A percentile compares a stretch with the other conserved stretches of the same genome.
phyloP scores from a whole-genome alignment of 2,888 invertebrate genomes.

The Meiosimyza platycephala region DNA sequence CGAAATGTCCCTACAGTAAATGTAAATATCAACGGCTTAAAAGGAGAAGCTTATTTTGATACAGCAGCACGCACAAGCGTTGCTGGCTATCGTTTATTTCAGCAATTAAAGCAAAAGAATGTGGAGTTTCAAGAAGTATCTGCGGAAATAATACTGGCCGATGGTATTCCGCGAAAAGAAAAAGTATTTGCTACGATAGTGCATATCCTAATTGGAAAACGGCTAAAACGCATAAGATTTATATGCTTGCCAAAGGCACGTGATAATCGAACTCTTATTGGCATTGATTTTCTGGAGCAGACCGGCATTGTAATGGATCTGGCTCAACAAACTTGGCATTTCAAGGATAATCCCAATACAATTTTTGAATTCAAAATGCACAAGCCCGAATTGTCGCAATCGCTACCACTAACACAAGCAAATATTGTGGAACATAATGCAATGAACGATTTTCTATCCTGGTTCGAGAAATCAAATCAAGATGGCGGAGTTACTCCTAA shows the following conservation, averaged over 20 bases:
- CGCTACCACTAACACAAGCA: background rate
- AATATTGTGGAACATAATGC: too few species aligned
- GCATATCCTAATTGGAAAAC: constrained; percentile 32
- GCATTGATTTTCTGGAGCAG: constrained; percentile 37
- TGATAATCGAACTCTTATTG: constrained; percentile 31
- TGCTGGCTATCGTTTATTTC: too few species aligned
- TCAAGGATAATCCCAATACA: constrained; percentile 41
- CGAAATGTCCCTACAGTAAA: constrained; percentile 35
- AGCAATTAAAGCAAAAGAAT: too few species aligned
- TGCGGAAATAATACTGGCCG: constrained; percentile 42
- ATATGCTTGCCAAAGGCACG: constrained; percentile 34
- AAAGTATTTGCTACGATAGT: constrained; percentile 35
- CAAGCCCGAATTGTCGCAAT: background rate
- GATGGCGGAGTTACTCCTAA: too few species aligned
- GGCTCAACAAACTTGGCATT: constrained; percentile 34
- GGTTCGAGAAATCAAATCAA: too few species aligned
- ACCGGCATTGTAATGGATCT: constrained; percentile 33
- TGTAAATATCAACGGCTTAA: constrained; percentile 32
- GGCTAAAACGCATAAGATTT: constrained; percentile 43
- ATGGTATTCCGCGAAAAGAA: constrained; percentile 31
- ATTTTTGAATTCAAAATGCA: constrained; percentile 24
- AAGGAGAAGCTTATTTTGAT: constrained; percentile 5
- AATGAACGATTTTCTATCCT: too few species aligned
- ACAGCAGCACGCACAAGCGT: too few species aligned
- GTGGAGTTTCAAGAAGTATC: constrained; percentile 30